These are phyloP conservation scores for Euwallacea fornicatus DNA, from an alignment of 1,140 invertebrate genomes.

Conservation along the genomic window DNA sequence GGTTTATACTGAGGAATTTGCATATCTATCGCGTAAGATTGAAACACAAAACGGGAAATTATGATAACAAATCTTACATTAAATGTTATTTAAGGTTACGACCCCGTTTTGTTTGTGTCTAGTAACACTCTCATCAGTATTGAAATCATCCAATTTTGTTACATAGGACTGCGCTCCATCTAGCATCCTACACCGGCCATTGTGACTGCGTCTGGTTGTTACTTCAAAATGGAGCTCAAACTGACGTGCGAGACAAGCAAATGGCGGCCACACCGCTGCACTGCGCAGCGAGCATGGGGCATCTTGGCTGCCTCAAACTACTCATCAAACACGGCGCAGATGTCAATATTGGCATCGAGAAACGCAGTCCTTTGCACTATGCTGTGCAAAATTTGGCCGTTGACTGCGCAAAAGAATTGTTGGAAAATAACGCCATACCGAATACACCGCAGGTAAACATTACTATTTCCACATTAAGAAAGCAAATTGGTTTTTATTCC, in stretches of 20 bases:
- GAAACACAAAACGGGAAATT: no score
- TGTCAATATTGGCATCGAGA: slow-evolving; percentile 71
- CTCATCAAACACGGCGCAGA: slow-evolving; percentile 68
- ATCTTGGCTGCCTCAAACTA: slow-evolving; percentile 60
- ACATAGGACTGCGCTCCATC: slow-evolving; percentile 71
- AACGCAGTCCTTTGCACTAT: slow-evolving; percentile 70
- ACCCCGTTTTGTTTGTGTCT: no score
- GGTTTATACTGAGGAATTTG: no score
- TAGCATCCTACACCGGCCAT: slow-evolving; percentile 71
- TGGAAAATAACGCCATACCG: slow-evolving; percentile 71
- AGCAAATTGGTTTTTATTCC: background rate
- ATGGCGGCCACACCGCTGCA: slow-evolving; percentile 73
- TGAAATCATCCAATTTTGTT: slow-evolving; percentile 18
- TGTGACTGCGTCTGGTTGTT: slow-evolving; percentile 66
- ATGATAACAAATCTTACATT: no score
- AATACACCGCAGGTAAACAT: slow-evolving; percentile 71
- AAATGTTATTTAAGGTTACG: no score
- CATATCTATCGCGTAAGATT: no score
- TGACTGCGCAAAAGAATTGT: slow-evolving; percentile 67
- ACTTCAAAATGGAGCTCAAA: slow-evolving; percentile 64
- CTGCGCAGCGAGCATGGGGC: slow-evolving; percentile 70
- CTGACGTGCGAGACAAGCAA: slow-evolving; percentile 68
- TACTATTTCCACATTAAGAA: background rate
- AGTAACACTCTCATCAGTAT: no score
- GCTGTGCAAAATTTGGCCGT: slow-evolving; percentile 70